Base-by-base conservation (phyloP, 2,888 invertebrate genomes). In the Mimumesa dahlbomi region DNA sequence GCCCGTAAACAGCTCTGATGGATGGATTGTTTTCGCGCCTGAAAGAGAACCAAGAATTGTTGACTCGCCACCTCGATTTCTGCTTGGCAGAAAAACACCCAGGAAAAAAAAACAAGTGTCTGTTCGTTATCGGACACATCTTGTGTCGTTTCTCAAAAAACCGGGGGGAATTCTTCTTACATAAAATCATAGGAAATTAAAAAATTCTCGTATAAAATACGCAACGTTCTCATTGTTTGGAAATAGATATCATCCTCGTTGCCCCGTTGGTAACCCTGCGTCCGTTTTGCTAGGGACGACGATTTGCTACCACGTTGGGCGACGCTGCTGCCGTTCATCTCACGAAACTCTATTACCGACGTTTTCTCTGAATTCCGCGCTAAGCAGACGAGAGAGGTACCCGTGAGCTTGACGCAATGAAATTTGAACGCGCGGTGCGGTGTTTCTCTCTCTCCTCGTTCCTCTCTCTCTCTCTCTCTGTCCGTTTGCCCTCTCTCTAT, bases 291-390 rank as follows among this genome's bases (percentile, higher is more conserved):
- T 40, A 38, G 57, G 66, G 53, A 54, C 40, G 36, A 65, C 50
- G 19, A 25, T 38, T 53, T 13, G 19, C 38, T 54, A 56, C 50
- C 63, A 45, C 54, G 36, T 25, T 54, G 65, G 68, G n/a, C 73
- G 70, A 69, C 70, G 75, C 70, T 70, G 75, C 70, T 74, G 79
- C 80, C 83, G 84, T 87, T 85, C 84, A 83, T 86, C 85, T 83
- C 82, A 71, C 73, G 83, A 87, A 87, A 87, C 86, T 86, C 87
- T 82, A 86, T 87, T 87, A 87, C 86, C 87, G 85, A 87, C 83
- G 84, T 82, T 81, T 84, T 82, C 82, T 69, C 71, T 73, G 79
- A 84, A 83, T 82, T 83, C 75, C 70, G 68, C 57, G 73, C 59
- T 65, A 65, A 43, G 56, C 63, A 74, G 66, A 66, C 53, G 61